Conservation (phyloP, 2,797 vertebrate species). For the Lepidocolaptes lacrymiger region DNA sequence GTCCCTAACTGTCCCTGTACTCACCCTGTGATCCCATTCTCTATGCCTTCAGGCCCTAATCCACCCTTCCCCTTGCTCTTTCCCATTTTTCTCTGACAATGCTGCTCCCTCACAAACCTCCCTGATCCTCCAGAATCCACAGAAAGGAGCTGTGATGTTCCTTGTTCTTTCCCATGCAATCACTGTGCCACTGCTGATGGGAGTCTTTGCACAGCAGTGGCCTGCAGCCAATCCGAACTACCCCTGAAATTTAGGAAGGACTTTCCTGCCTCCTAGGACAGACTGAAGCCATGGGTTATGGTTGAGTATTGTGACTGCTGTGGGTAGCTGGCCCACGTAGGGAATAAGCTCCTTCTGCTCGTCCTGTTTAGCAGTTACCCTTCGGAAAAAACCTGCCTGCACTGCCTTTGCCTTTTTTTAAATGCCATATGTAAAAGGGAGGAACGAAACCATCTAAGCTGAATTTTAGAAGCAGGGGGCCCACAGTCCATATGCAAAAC, state of each 20-base stretch:
- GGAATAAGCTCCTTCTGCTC: neutral
- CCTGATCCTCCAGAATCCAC: neutral
- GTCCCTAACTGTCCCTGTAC: neutral
- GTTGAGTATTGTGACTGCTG: fast-evolving
- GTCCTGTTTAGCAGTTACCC: neutral
- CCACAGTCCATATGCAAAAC: neutral
- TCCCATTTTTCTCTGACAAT: neutral
- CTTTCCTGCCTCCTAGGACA: neutral
- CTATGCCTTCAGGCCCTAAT: neutral
- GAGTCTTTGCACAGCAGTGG: neutral
- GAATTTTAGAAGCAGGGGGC: neutral
- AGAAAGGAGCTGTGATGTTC: neutral
- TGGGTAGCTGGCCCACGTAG: neutral
- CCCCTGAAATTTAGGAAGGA: neutral
- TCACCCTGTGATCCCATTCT: neutral
- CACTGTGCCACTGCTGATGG: neutral
- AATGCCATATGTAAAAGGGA: neutral
- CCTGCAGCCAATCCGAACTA: fast-evolving
- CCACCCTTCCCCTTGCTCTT: neutral
- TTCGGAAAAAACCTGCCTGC: neutral
- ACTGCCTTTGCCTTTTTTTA: neutral
- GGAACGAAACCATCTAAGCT: neutral
- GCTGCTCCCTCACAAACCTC: neutral
- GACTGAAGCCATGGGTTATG: neutral
- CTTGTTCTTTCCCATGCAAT: neutral